These are phyloP conservation scores for Australoheros scitulus DNA, from an alignment of 2,113 vertebrate species.

Conservation along the genomic window DNA sequence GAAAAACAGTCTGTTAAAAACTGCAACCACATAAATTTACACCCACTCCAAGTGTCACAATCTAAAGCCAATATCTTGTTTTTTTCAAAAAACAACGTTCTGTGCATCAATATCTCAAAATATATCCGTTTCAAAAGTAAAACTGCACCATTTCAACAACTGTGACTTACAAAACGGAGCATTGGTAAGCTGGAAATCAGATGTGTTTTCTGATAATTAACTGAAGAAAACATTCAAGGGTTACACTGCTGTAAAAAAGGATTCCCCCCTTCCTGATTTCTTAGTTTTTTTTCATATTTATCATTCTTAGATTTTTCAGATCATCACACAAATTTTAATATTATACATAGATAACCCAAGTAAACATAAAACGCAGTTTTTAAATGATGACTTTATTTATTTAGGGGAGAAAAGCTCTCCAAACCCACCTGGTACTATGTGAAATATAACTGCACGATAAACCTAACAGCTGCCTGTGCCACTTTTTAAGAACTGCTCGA, in stretches of 20 bases:
- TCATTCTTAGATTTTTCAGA: too few species aligned
- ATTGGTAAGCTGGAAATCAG: not conserved
- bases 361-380: not conserved
- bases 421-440: not conserved
- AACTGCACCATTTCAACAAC: not conserved
- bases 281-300: too few species aligned
- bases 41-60: not conserved
- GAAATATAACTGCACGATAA: not conserved
- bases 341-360: not conserved
- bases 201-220: not conserved
- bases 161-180: not conserved
- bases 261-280: too few species aligned
- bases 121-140: not conserved
- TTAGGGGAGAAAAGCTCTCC: not conserved
- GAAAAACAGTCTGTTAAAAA: not conserved
- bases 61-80: not conserved
- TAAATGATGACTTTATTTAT: fast-evolving
- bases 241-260: not conserved
- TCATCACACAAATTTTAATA: too few species aligned
- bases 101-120: not conserved
- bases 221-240: not conserved
- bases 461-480: not conserved
- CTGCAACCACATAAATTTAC: not conserved
- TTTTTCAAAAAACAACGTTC: not conserved
- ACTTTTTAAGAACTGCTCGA: not conserved